Conservation (phyloP, 2,888 invertebrate species). For the Acheta domesticus region DNA sequence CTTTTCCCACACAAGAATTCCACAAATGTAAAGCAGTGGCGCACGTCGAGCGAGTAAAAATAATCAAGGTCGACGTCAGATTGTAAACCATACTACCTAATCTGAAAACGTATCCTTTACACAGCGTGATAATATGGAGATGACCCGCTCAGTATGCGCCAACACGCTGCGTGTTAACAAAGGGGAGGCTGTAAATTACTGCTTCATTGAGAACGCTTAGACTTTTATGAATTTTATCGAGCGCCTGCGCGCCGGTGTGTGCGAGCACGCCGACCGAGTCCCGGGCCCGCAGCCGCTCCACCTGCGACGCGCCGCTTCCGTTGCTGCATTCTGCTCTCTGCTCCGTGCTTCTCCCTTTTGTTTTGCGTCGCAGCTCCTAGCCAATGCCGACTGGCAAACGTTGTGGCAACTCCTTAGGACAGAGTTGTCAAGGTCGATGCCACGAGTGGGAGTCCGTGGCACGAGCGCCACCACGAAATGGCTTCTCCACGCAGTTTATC, state of each 20-base stretch:
- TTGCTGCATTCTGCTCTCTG: too few relatives aligned
- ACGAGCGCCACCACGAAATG: too few relatives aligned
- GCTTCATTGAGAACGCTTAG: constrained; percentile 18
- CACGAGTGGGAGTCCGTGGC: too few relatives aligned
- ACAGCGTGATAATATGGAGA: constrained; percentile 4
- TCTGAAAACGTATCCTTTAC: constrained; percentile 2
- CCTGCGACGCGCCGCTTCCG: too few relatives aligned
- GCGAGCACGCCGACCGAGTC: not conserved
- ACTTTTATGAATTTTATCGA: constrained; percentile 18
- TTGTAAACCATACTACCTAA: not conserved
- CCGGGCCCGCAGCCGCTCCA: too few relatives aligned
- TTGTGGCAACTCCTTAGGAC: too few relatives aligned
- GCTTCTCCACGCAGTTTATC: too few relatives aligned
- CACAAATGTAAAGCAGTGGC: not conserved
- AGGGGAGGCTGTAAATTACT: constrained; percentile 1
- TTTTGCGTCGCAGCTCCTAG: too few relatives aligned
- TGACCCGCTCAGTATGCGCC: constrained; percentile 7
- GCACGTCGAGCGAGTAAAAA: constrained; percentile 2
- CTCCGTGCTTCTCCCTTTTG: too few relatives aligned
- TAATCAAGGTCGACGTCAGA: constrained; percentile 9
- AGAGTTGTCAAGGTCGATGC: too few relatives aligned
- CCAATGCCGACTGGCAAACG: too few relatives aligned
- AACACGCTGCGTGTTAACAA: not conserved
- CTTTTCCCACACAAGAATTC: not conserved
- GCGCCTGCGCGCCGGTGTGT: not conserved